A percentile compares a stretch with the other conserved stretches of the same genome.
These are phyloP conservation scores for Maniola hyperantus DNA, from an alignment of 2,888 invertebrate species.

Conservation along the genomic window DNA sequence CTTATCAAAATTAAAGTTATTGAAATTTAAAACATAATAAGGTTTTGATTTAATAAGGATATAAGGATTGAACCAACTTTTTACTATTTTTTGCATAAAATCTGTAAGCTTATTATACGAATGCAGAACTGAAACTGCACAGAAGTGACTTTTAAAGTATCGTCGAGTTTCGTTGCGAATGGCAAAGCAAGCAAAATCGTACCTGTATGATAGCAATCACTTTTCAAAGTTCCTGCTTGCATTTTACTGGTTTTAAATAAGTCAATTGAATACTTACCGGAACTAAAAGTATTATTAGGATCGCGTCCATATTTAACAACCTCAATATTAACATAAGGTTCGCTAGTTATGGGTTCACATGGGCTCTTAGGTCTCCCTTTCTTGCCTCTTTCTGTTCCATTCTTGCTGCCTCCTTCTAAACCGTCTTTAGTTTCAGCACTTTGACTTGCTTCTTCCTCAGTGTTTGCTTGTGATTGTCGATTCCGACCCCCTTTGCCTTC, in stretches of 20 bases:
- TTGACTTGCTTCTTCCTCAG: slow-evolving; percentile 49
- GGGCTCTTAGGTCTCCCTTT: slow-evolving; percentile 83
- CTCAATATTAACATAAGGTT: slow-evolving; percentile 86
- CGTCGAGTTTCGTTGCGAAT: too few relatives aligned
- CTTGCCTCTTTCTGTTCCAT: slow-evolving; percentile 63
- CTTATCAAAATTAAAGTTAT: too few relatives aligned
- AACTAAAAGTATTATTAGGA: slow-evolving; percentile 87
- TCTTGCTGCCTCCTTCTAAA: slow-evolving; percentile 53
- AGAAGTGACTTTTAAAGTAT: too few relatives aligned
- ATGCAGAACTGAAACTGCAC: too few relatives aligned
- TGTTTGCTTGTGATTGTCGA: slow-evolving; percentile 51
- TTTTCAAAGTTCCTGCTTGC: too few relatives aligned
- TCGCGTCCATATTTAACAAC: slow-evolving; percentile 87
- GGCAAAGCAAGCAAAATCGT: too few relatives aligned
- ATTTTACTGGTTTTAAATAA: too few relatives aligned
- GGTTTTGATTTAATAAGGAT: too few relatives aligned
- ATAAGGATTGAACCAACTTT: neutral
- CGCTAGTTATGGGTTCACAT: slow-evolving; percentile 85
- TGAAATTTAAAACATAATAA: too few relatives aligned
- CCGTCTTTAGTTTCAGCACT: slow-evolving; percentile 45
- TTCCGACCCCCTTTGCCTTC: slow-evolving; percentile 72
- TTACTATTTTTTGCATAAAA: neutral
- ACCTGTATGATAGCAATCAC: too few relatives aligned
- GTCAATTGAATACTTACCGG: too few relatives aligned
- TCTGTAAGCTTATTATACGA: too few relatives aligned